Evolutionary conservation across 2,888 invertebrate species (phyloP).

Genomic region (Catocala nupta): DNA sequence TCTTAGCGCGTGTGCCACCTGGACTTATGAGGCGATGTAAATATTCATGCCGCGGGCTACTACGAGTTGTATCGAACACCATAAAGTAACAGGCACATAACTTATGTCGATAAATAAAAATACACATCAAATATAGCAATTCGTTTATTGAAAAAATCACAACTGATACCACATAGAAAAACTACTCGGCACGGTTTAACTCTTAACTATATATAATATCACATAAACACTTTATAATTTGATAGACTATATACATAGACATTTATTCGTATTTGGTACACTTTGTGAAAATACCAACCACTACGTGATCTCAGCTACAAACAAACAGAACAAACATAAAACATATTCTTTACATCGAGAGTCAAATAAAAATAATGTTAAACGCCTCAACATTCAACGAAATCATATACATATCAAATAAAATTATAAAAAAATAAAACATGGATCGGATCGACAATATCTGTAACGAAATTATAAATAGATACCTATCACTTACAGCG

Average conservation of each 20-base stretch:
- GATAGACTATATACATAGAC: conserved; percentile 82
- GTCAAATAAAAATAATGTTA: conserved; percentile 45
- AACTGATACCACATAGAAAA: conserved; percentile 88
- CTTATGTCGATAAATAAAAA: conserved; percentile 24
- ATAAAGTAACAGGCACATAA: neutral
- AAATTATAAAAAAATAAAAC: conserved; percentile 35
- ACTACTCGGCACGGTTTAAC: conserved; percentile 87
- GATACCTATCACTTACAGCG: conserved; percentile 34
- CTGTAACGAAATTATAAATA: conserved; percentile 23
- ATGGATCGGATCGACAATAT: conserved; percentile 42
- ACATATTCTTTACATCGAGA: conserved; percentile 43
- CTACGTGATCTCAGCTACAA: conserved; percentile 64
- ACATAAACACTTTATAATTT: conserved; percentile 86
- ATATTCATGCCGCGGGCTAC: conserved; percentile 9
- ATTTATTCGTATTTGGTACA: conserved; percentile 75
- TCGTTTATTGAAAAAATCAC: conserved; percentile 86
- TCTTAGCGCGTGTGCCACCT: neutral
- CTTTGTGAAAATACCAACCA: conserved; percentile 68
- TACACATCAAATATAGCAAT: conserved; percentile 72
- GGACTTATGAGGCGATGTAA: neutral
- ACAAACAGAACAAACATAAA: conserved; percentile 57
- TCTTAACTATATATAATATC: conserved; percentile 86
- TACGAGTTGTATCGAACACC: neutral
- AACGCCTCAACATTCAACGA: conserved; percentile 44
- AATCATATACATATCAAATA: conserved; percentile 39